Conservation (phyloP, 2,797 vertebrate species). For the Manis pentadactyla region DNA sequence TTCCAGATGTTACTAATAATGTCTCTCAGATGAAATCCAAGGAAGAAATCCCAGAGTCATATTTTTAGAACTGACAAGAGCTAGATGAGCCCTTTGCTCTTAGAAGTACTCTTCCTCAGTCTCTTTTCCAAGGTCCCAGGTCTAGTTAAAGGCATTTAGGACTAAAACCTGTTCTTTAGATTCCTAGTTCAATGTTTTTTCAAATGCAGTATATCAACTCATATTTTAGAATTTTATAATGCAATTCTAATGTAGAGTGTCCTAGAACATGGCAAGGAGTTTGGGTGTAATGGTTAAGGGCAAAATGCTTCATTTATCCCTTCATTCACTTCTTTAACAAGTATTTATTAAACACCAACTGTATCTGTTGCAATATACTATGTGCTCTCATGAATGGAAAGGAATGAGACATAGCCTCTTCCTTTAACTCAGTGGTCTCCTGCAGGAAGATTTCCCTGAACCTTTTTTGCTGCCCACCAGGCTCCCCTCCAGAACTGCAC, state of each 20-base stretch:
- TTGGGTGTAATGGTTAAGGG: neutral
- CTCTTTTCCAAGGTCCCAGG: neutral
- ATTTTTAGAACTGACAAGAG: neutral
- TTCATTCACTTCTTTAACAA: neutral
- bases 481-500: neutral
- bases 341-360: neutral
- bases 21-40: neutral
- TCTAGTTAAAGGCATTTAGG: neutral
- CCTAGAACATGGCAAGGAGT: neutral
- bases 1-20: neutral
- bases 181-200: neutral
- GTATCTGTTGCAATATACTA: neutral
- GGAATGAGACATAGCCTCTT: neutral
- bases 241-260: neutral
- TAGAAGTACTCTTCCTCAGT: neutral
- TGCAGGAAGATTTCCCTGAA: neutral
- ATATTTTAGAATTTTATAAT: neutral
- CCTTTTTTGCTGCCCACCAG: neutral
- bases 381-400: neutral
- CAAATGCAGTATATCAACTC: neutral
- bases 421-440: neutral
- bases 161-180: neutral
- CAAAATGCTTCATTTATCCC: neutral
- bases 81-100: neutral
- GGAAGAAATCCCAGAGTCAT: neutral